Evolutionary conservation across 2,797 vertebrate species (phyloP).

Genomic region (Fratercula arctica): DNA sequence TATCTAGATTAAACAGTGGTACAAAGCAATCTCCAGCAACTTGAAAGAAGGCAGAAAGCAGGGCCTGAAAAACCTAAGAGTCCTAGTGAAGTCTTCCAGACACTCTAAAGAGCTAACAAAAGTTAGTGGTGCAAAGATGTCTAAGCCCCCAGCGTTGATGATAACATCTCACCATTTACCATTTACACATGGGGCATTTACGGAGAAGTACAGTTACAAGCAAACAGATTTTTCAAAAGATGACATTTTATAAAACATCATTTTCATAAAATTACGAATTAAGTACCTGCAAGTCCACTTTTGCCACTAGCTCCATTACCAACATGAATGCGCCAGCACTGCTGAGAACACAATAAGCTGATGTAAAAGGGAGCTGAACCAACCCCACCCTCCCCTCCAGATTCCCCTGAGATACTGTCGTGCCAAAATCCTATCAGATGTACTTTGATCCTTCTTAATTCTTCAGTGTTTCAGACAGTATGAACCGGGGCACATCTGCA

Average conservation of each 20-base stretch:
- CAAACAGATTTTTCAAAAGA: background rate
- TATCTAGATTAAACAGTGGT: background rate
- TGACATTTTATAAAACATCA: background rate
- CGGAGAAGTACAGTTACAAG: background rate
- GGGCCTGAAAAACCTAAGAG: background rate
- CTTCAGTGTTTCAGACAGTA: slow-evolving; percentile 16
- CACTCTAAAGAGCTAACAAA: background rate
- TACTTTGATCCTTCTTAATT: slow-evolving; percentile 31
- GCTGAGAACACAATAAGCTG: slow-evolving; percentile 17
- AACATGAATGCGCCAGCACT: background rate
- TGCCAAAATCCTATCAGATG: slow-evolving; percentile 21
- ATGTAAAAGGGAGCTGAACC: slow-evolving; percentile 23
- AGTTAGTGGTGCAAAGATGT: background rate
- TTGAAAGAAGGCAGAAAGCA: background rate
- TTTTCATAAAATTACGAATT: background rate
- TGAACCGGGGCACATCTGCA: slow-evolving; percentile 44
- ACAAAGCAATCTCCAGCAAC: background rate
- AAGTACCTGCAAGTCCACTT: background rate
- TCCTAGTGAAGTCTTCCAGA: background rate
- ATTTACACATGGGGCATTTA: background rate
- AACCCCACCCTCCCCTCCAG: slow-evolving; percentile 1
- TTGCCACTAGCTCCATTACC: background rate
- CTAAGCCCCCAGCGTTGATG: background rate
- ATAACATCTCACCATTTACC: background rate
- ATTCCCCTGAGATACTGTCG: background rate